phyloP scores from a whole-genome alignment of 2,113 vertebrate species.

The Penelope pileata region DNA sequence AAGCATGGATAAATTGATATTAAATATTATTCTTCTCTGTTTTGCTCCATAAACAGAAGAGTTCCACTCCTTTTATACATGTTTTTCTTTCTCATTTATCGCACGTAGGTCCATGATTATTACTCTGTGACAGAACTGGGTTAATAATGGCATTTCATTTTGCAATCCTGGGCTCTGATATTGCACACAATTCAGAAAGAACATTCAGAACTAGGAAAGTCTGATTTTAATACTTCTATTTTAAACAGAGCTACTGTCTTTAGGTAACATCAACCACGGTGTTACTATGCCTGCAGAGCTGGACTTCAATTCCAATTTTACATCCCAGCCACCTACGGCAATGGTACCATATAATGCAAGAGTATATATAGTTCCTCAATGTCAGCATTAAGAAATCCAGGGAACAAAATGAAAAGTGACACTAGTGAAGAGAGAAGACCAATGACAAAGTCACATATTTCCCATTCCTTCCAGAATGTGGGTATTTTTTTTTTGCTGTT shows the following conservation, averaged over 20 bases:
- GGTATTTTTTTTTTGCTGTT: neutral
- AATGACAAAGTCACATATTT: neutral
- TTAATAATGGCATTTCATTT: neutral
- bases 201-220: neutral
- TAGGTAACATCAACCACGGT: neutral
- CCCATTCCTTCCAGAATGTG: neutral
- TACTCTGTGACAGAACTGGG: neutral
- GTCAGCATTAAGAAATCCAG: neutral
- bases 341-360: neutral
- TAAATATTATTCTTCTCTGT: neutral
- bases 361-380: neutral
- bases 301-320: neutral
- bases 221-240: neutral
- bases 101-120: neutral
- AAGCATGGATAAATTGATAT: neutral
- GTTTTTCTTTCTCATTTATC: neutral
- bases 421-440: neutral
- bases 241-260: neutral
- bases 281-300: neutral
- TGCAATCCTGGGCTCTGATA: neutral
- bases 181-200: neutral
- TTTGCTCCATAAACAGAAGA: neutral
- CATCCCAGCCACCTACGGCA: neutral
- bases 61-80: neutral
- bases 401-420: neutral